These are phyloP conservation scores for Sarcophaga variegata DNA, from an alignment of 2,888 invertebrate genomes.

Conservation along the genomic window DNA sequence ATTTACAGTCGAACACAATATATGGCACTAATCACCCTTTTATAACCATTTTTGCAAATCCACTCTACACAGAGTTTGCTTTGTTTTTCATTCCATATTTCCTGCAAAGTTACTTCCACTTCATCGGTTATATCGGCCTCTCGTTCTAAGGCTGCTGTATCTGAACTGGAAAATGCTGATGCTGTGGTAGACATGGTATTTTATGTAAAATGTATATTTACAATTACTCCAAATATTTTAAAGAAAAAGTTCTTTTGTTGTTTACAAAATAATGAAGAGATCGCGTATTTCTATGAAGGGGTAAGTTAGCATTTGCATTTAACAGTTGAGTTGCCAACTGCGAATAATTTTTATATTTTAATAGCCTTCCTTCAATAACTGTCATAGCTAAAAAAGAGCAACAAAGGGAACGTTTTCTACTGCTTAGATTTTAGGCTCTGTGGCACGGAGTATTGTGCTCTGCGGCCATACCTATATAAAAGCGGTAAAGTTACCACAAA, in stretches of 20 bases:
- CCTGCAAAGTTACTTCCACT: constrained; percentile 71
- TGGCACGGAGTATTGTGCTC: no score
- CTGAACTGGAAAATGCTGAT: constrained; percentile 79
- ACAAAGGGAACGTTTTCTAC: no score
- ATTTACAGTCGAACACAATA: neutral
- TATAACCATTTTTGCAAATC: constrained; percentile 86
- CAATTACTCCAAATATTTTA: neutral
- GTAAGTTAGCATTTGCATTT: neutral
- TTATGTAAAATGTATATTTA: constrained; percentile 33
- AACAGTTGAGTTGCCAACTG: neutral
- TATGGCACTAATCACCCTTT: constrained; percentile 84
- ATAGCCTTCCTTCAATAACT: neutral
- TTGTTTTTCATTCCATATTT: constrained; percentile 80
- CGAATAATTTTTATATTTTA: neutral
- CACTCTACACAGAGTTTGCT: constrained; percentile 83
- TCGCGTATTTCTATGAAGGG: constrained; percentile 1
- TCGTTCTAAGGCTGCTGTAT: constrained; percentile 77
- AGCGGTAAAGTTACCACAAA: no score
- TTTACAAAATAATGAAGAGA: constrained; percentile 20
- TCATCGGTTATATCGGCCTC: constrained; percentile 73
- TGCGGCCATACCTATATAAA: no score
- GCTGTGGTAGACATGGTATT: constrained; percentile 71
- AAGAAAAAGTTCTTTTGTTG: neutral
- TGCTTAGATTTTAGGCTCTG: no score
- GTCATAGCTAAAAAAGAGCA: no score